Base-by-base conservation (phyloP, 2,888 invertebrate species). In the Deilephila elpenor region DNA sequence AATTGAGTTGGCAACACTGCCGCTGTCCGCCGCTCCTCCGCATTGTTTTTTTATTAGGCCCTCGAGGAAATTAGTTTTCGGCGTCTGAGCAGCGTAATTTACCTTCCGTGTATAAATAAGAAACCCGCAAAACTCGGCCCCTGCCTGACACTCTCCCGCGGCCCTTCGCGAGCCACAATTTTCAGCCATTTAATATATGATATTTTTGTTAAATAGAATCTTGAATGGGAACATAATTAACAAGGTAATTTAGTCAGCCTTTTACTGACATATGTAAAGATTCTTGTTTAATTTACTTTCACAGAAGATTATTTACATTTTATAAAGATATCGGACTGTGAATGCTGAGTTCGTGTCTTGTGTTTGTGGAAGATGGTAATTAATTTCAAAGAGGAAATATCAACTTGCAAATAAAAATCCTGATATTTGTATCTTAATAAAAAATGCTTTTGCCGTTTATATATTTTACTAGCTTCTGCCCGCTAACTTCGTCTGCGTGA, bases 61-160 rank as follows among this genome's bases (percentile, higher is more conserved):
- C 73, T 74, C 74, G 73, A 76, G 76, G 74, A 74, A 79, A 80
- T 79, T 78, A 78, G 77, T 76, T 78, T 73, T 4, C 62, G 72
- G 71, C 74, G 72, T 75, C 72, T 78, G 74, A 72, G 71, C 60
- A 72, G 76, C 73, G 14, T 29, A 29, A 53, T 71, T 37, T n/a
- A 71, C 59, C 59, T 60, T 19, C 20, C 37, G 44, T 17, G 25
- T 60, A 25, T 44, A 44, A 51, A 64, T 64, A 64, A 64, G 34
- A 67, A 44, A 6, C 25, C 64, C 7, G 44, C 51, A 44, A 25
- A 51, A 6, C 51, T 20, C 20, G 67, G 8, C 37, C 64, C 37
- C 14, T 3, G 14, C 14, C 14, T 6, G 44, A 6, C 25, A 51
- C 67, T 25, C 25, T 44, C 37, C 20, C 44, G 64, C 14, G 2